These are phyloP conservation scores for Poecilus cupreus DNA, from an alignment of 2,888 invertebrate genomes.

Conservation along the genomic window DNA sequence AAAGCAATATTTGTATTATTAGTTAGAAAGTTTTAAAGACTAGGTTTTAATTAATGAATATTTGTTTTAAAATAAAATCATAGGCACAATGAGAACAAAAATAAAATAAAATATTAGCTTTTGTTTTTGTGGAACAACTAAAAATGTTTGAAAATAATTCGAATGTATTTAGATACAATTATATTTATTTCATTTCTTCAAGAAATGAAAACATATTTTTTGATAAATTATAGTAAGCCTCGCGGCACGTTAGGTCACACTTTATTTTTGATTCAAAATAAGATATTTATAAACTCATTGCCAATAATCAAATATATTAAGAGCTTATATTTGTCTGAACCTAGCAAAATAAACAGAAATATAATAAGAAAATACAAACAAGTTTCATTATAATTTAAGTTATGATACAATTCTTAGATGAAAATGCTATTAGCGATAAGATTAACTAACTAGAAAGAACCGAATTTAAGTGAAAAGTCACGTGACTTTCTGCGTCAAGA, in stretches of 20 bases:
- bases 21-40: no score
- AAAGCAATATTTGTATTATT: no score
- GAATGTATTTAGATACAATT: no score
- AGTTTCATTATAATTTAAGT: neutral
- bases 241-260: neutral
- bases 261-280: conserved; percentile 11
- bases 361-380: neutral
- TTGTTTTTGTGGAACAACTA: no score
- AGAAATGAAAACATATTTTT: neutral
- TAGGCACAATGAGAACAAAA: no score
- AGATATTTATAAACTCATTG: conserved; percentile 11
- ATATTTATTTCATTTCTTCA: neutral
- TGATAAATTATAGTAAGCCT: no score
- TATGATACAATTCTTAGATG: neutral
- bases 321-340: neutral
- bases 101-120: no score
- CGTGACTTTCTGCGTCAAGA: conserved; percentile 19
- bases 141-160: no score
- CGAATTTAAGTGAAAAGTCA: conserved; percentile 4
- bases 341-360: neutral
- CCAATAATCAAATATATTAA: neutral
- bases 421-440: neutral
- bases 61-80: no score
- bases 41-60: no score
- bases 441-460: conserved; percentile 28